These are phyloP conservation scores for Pagetopsis macropterus DNA, from an alignment of 2,797 vertebrate species.

Conservation along the genomic window DNA sequence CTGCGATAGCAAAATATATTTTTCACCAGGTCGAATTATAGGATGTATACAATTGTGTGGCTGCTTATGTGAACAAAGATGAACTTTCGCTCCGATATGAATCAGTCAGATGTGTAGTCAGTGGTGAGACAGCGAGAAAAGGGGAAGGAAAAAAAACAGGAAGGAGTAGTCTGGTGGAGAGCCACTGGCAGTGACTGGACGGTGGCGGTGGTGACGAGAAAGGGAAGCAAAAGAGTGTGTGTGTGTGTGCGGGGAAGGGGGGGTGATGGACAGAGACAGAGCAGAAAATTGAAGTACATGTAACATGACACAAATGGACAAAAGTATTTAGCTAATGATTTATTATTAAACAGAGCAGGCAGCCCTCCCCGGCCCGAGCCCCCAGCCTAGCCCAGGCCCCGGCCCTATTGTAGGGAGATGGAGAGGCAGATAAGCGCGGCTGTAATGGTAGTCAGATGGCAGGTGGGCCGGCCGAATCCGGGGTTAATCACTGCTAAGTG, in stretches of 20 bases:
- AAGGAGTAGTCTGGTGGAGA: slow-evolving; percentile 39
- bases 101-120: slow-evolving; percentile 25
- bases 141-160: slow-evolving; percentile 9
- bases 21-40: slow-evolving; percentile 7
- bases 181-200: slow-evolving; percentile 47
- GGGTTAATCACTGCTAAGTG: slow-evolving; percentile 89
- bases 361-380: slow-evolving; percentile 71
- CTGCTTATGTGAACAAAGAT: slow-evolving; percentile 26
- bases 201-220: slow-evolving; percentile 39
- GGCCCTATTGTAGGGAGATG: slow-evolving; percentile 84
- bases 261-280: slow-evolving; percentile 71
- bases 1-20: slow-evolving; percentile 17
- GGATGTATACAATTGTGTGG: slow-evolving; percentile 15
- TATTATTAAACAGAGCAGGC: slow-evolving; percentile 86
- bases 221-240: slow-evolving; percentile 17
- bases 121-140: slow-evolving; percentile 15
- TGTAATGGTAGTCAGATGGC: slow-evolving; percentile 88
- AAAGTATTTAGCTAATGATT: slow-evolving; percentile 90
- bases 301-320: slow-evolving; percentile 88
- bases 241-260: slow-evolving; percentile 21
- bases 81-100: slow-evolving; percentile 21
- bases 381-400: slow-evolving; percentile 73
- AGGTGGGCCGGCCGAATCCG: slow-evolving; percentile 83
- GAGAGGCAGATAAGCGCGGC: slow-evolving; percentile 82
- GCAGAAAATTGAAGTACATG: slow-evolving; percentile 86